Percentiles rank a stretch among this genome's conserved stretches.
phyloP scores from a whole-genome alignment of 2,113 vertebrate genomes.

The Labeo catla region DNA sequence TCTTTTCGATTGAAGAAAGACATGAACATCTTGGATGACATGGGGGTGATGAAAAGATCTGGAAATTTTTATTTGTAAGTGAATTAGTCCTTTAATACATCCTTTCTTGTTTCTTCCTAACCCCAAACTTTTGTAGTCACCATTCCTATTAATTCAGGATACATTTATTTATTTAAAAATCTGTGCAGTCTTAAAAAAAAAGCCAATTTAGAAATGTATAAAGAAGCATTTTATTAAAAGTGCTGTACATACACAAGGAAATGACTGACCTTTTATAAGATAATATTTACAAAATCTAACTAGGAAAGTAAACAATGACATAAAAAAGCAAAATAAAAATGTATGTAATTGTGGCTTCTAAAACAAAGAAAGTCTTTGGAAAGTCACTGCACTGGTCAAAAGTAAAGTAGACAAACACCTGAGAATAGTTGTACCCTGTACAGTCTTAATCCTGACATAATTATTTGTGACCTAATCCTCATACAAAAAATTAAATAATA shows the following conservation, averaged over 20 bases:
- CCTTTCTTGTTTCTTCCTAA: too few relatives aligned
- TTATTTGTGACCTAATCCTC: conserved; percentile 18
- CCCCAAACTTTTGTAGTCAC: not conserved
- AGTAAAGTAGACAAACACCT: not conserved
- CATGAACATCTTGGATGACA: too few relatives aligned
- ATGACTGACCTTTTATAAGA: conserved; percentile 8
- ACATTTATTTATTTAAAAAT: not conserved
- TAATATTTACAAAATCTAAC: not conserved
- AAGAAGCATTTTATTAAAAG: conserved; percentile 33
- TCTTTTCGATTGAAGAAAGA: too few relatives aligned
- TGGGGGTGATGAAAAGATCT: too few relatives aligned
- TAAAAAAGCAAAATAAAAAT: not conserved
- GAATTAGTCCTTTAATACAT: not conserved
- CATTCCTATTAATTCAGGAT: not conserved
- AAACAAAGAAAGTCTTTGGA: not conserved
- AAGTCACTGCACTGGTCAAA: not conserved
- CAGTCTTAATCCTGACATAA: not conserved
- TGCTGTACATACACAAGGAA: conserved; percentile 13
- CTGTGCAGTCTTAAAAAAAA: not conserved
- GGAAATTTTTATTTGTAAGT: too few relatives aligned
- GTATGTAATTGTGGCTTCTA: not conserved
- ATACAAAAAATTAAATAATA: not conserved
- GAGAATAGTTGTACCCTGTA: not conserved
- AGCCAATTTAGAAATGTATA: conserved; percentile 4
- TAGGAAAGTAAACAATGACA: not conserved